Evolutionary conservation across 92 coral and sea anemone species (phyloP).

Genomic region (Epizoanthus ramosus): DNA sequence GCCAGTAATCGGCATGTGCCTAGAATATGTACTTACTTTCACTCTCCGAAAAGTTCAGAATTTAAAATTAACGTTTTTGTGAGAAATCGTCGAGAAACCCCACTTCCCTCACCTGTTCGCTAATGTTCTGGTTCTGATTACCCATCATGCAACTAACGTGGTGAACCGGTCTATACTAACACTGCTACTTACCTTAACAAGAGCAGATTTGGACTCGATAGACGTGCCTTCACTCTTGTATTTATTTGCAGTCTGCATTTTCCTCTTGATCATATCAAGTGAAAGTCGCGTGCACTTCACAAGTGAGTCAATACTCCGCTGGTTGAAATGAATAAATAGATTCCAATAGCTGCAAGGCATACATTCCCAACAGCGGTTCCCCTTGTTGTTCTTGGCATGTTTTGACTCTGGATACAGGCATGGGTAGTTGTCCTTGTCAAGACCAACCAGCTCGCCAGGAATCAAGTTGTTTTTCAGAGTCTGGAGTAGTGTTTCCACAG

Average conservation of each 20-base stretch:
- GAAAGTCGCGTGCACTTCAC: conserved; percentile 88
- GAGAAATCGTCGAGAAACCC: too few relatives aligned
- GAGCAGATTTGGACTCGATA: conserved; percentile 70
- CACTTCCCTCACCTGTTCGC: too few relatives aligned
- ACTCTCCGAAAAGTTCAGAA: too few relatives aligned
- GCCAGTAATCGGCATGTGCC: too few relatives aligned
- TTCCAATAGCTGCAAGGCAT: conserved; percentile 98
- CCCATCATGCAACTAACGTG: too few relatives aligned
- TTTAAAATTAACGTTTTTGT: too few relatives aligned
- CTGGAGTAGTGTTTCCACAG: conserved; percentile 78
- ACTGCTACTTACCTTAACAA: conserved; percentile 76
- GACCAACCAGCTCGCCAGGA: conserved; percentile 67
- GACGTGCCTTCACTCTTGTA: conserved; percentile 77
- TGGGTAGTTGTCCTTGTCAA: conserved; percentile 77
- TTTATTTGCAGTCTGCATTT: conserved; percentile 93
- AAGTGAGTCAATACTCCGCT: conserved; percentile 88
- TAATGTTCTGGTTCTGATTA: too few relatives aligned
- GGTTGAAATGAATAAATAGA: conserved; percentile 83
- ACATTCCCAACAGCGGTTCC: conserved; percentile 99
- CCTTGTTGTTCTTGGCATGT: conserved; percentile 93
- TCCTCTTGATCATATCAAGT: conserved; percentile 85
- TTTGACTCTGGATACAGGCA: conserved; percentile 93
- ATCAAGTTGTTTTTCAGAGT: conserved; percentile 78
- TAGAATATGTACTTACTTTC: too few relatives aligned
- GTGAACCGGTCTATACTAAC: too few relatives aligned